Base-by-base conservation (phyloP, 2,797 vertebrate genomes). In the Craterocephalus amniculus region DNA sequence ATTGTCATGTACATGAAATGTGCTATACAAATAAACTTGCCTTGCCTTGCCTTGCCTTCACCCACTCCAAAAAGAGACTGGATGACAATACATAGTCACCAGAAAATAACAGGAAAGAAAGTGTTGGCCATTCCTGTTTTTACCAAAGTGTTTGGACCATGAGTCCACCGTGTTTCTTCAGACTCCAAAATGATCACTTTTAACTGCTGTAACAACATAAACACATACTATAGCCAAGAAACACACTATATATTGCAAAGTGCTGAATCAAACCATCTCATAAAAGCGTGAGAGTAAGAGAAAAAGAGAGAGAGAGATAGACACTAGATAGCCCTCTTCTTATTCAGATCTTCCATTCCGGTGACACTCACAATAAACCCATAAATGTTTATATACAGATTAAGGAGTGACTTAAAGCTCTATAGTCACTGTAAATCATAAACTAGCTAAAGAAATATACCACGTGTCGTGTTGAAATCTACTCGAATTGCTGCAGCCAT, bases 371-470 rank as follows among this genome's bases (percentile, higher is more conserved):
- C 65, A 48, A 74, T 80, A 61, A 67, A 38, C 48, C 63, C 60
- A 31, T 51, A 36, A 9, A 62, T 14, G 58, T 48, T 49, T 62
- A 62, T 63, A 58, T 67, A 77, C 12, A 8, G 40, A 74, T 63
- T 62, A 76, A 63, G 80, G 83, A 80, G 70, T 83, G 83, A 40
- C 66, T 55, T 43, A 67, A 59, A 72, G 63, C 20, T 35, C 56
- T 32, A n/a, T 26, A 13, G 20, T 11, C 22, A 40, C 14, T 52
- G 67, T 79, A 74, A 78, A 83, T 79, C 61, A 78, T 40, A 78
- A 82, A 61, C 68, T 81, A 61, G 74, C 64, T 64, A 79, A 88
- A 83, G 69, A 84, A 78, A 81, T 68, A 73, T 4, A 27, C 1
- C 38, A 20, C 40, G 26, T 54, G 36, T 24, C 22, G 63, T 27